Percentiles rank a stretch among this genome's conserved stretches.
Evolutionary conservation across 1,140 invertebrate genomes (phyloP).

Genomic region (Penaeus vannamei): DNA sequence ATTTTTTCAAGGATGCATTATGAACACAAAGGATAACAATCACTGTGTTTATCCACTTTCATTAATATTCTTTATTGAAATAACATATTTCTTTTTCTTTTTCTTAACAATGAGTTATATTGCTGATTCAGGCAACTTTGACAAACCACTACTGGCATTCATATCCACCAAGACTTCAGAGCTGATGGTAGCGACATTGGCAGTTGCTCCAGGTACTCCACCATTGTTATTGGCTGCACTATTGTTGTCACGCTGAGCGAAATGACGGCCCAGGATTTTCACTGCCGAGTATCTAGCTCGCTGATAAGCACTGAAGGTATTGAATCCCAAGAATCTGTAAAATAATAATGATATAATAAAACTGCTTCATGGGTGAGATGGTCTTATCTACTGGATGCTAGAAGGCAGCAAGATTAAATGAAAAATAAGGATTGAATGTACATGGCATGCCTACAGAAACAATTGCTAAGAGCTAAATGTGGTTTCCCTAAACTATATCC

Average conservation of each 20-base stretch:
- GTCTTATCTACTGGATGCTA: background rate
- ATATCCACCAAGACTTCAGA: slow-evolving; percentile 58
- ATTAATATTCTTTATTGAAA: too few species aligned
- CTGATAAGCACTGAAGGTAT: slow-evolving; percentile 88
- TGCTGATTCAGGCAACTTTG: slow-evolving; percentile 52
- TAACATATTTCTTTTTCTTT: too few species aligned
- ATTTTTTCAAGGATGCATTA: too few species aligned
- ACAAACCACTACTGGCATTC: slow-evolving; percentile 55
- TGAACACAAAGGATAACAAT: too few species aligned
- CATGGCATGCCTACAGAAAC: background rate
- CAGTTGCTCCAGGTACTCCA: background rate
- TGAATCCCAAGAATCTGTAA: slow-evolving; percentile 84
- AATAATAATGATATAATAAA: slow-evolving; percentile 65
- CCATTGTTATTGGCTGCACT: background rate
- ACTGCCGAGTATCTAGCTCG: slow-evolving; percentile 89
- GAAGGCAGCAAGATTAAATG: background rate
- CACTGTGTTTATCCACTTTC: too few species aligned
- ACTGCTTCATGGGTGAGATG: background rate
- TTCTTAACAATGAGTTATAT: slow-evolving; percentile 1
- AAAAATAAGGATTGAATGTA: background rate
- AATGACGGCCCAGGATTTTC: slow-evolving; percentile 79
- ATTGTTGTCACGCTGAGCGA: slow-evolving; percentile 51
- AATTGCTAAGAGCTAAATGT: background rate
- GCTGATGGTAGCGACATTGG: slow-evolving; percentile 53
- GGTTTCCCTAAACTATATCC: too few species aligned